These are phyloP conservation scores for Brachyistius frenatus DNA, from an alignment of 2,113 vertebrate genomes.

Conservation along the genomic window DNA sequence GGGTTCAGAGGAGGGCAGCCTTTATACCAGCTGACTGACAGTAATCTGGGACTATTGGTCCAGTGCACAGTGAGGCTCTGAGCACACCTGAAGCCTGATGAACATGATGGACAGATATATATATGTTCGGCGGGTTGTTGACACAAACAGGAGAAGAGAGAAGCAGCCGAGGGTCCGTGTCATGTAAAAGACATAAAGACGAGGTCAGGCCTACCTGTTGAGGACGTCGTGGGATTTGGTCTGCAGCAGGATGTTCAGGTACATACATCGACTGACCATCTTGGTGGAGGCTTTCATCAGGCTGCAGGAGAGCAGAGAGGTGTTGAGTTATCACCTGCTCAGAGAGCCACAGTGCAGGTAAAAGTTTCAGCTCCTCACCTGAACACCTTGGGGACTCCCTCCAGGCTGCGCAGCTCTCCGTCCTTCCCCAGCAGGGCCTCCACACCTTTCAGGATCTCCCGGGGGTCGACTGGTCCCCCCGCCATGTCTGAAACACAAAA, in stretches of 20 bases:
- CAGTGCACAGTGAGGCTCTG: too few relatives aligned
- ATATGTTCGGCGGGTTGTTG: too few relatives aligned
- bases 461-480: conserved; percentile 93
- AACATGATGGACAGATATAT: too few relatives aligned
- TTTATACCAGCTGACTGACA: too few relatives aligned
- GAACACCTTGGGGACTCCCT: conserved; percentile 94
- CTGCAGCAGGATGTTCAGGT: conserved; percentile 95
- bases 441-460: conserved; percentile 93
- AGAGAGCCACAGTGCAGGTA: not conserved
- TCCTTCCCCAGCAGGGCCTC: conserved; percentile 92
- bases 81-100: too few relatives aligned
- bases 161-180: too few relatives aligned
- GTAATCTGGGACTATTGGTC: too few relatives aligned
- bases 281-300: conserved; percentile 96
- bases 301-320: conserved; percentile 69
- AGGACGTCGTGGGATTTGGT: conserved; percentile 91
- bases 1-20: too few relatives aligned
- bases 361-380: conserved; percentile 79
- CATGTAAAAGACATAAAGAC: not conserved
- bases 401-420: conserved; percentile 92
- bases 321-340: not conserved
- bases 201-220: conserved; percentile 83
- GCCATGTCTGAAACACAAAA: conserved; percentile 87
- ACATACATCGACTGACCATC: conserved; percentile 98
- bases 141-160: too few relatives aligned